phyloP scores from a whole-genome alignment of 2,888 invertebrate genomes.

The Trichogramma dendrolimi region DNA sequence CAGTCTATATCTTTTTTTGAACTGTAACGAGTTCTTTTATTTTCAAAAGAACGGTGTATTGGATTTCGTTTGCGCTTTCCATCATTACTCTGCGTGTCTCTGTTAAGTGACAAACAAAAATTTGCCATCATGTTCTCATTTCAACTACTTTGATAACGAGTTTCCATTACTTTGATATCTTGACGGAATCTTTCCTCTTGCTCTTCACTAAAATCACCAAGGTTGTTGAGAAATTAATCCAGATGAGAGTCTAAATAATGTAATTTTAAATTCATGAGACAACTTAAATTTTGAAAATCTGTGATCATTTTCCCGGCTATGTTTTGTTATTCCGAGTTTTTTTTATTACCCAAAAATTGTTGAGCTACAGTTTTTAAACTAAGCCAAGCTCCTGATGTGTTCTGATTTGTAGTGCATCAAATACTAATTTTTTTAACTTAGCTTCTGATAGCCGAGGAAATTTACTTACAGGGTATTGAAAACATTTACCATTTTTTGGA shows the following conservation, averaged over 20 bases:
- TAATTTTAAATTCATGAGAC: conserved; percentile 29
- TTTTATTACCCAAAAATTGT: conserved; percentile 28
- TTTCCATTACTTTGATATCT: conserved; percentile 12
- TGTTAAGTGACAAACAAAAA: conserved; percentile 30
- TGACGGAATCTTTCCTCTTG: conserved; percentile 20
- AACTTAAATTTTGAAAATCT: conserved; percentile 13
- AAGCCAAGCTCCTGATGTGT: conserved; percentile 24
- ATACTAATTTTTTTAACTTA: conserved; percentile 15
- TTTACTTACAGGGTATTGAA: conserved; percentile 1
- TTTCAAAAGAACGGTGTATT: conserved; percentile 9
- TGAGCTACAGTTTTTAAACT: conserved; percentile 8
- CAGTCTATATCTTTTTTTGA: conserved; percentile 9
- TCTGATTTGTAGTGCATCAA: conserved; percentile 30
- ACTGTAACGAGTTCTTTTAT: conserved; percentile 9
- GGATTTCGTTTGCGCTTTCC: conserved; percentile 2
- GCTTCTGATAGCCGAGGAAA: conserved; percentile 27
- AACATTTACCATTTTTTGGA: conserved; percentile 9
- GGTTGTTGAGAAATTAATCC: conserved; percentile 15
- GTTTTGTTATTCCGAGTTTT: not conserved
- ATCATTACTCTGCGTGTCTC: conserved; percentile 5
- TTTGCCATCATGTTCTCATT: conserved; percentile 33
- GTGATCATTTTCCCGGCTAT: conserved; percentile 26
- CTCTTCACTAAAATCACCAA: conserved; percentile 14
- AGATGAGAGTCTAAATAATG: conserved; percentile 14
- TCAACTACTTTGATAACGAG: conserved; percentile 7